A percentile compares a stretch with the other conserved stretches of the same genome.
These are phyloP conservation scores for Catalaphyllia jardinei DNA, from an alignment of 64 coral and sea anemone species.

Conservation along the genomic window DNA sequence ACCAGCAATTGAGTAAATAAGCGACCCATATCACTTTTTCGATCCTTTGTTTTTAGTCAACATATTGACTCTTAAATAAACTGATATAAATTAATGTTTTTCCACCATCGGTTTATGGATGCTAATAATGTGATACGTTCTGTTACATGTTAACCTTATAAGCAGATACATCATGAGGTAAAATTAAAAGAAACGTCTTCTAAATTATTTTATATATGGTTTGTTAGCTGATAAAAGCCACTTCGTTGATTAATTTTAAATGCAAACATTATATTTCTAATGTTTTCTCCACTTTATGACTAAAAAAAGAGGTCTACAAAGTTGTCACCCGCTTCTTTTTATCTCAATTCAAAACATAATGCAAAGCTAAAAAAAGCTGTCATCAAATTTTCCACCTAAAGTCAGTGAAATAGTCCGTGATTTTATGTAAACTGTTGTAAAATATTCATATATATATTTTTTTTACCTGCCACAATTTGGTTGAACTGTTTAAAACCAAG, in stretches of 20 bases:
- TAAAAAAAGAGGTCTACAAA: not conserved
- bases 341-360: not conserved
- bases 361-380: too few species aligned
- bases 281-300: too few species aligned
- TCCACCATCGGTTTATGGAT: conserved; percentile 9
- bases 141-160: conserved; percentile 8
- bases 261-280: not conserved
- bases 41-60: conserved; percentile 8
- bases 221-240: not conserved
- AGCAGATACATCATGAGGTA: not conserved
- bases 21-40: conserved; percentile 4
- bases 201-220: not conserved
- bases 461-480: too few species aligned
- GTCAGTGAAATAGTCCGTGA: too few species aligned
- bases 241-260: not conserved
- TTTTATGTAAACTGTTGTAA: too few species aligned
- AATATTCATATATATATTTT: too few species aligned
- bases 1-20: conserved; percentile 20
- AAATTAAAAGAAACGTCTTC: not conserved
- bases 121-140: not conserved
- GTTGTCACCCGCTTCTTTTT: not conserved
- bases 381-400: too few species aligned
- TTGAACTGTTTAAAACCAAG: too few species aligned
- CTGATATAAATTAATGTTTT: conserved; percentile 38
- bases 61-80: conserved; percentile 21